These are phyloP conservation scores for Sphaeridia pumilis DNA, from an alignment of 2,888 invertebrate species.

Conservation along the genomic window DNA sequence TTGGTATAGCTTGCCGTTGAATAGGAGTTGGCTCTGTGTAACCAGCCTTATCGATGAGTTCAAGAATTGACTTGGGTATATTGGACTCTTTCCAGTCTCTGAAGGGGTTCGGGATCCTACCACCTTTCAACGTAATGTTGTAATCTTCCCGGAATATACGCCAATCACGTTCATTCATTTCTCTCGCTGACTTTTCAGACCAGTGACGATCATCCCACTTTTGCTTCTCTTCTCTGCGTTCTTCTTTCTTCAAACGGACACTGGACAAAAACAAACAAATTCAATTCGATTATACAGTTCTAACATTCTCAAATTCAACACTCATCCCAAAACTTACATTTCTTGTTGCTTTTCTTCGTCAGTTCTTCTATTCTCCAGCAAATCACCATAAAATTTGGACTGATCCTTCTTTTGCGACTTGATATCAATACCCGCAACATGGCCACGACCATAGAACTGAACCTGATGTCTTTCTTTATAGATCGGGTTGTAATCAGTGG, in stretches of 20 bases:
- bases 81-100: neutral
- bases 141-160: neutral
- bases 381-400: conserved; percentile 90
- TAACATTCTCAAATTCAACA: no score
- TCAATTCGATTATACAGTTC: neutral
- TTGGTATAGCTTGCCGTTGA: neutral
- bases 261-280: conserved; percentile 27
- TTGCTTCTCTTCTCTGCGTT: conserved; percentile 92
- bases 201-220: conserved; percentile 99
- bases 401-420: conserved; percentile 92
- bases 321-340: conserved; percentile 52
- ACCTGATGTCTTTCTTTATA: conserved; percentile 56
- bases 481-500: conserved; percentile 89
- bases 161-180: conserved; percentile 67
- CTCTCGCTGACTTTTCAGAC: conserved; percentile 83
- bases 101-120: neutral
- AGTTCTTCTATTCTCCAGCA: conserved; percentile 86
- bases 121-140: neutral
- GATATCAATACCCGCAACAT: conserved; percentile 95
- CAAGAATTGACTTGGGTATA: neutral
- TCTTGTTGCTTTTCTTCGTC: conserved; percentile 96
- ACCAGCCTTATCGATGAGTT: neutral
- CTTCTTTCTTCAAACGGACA: conserved; percentile 77
- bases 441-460: conserved; percentile 95
- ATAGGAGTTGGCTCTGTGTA: neutral